Percentiles rank a stretch among this genome's conserved stretches.
Conservation (phyloP, 2,113 vertebrate genomes). For the Poeciliopsis prolifica region DNA sequence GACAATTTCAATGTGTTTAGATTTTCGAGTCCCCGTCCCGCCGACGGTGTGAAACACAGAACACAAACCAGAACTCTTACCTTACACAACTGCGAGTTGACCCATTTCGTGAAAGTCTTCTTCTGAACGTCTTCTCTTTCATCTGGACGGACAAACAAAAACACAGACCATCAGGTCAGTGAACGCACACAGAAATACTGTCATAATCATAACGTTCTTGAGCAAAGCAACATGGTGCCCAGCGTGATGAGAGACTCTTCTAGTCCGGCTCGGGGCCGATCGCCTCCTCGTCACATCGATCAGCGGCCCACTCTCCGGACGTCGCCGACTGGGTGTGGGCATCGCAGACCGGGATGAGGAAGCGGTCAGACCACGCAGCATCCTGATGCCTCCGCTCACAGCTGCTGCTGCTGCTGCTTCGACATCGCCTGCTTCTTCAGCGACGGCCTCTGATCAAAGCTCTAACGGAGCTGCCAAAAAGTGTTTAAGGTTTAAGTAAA, state of each 20-base stretch:
- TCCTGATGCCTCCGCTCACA: background rate
- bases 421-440: background rate
- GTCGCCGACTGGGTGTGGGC: background rate
- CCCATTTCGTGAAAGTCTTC: slow-evolving; percentile 99
- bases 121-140: slow-evolving; percentile 99
- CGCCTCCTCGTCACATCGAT: slow-evolving; percentile 60
- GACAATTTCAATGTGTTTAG: background rate
- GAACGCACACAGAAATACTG: too few relatives aligned
- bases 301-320: slow-evolving; percentile 29
- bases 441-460: background rate
- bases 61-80: slow-evolving; percentile 73
- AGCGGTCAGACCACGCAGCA: background rate
- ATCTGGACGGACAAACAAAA: slow-evolving; percentile 80
- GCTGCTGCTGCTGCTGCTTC: background rate
- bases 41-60: too few relatives aligned
- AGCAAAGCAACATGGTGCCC: slow-evolving; percentile 28
- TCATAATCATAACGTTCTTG: background rate
- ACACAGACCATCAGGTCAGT: slow-evolving; percentile 3
- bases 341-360: background rate
- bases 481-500: background rate
- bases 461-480: background rate
- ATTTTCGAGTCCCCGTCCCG: too few relatives aligned
- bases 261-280: slow-evolving; percentile 47
- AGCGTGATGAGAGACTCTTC: slow-evolving; percentile 38
- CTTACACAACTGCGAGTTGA: slow-evolving; percentile 97